These are phyloP conservation scores for Tenthredo notha DNA, from an alignment of 2,888 invertebrate genomes.

Conservation along the genomic window DNA sequence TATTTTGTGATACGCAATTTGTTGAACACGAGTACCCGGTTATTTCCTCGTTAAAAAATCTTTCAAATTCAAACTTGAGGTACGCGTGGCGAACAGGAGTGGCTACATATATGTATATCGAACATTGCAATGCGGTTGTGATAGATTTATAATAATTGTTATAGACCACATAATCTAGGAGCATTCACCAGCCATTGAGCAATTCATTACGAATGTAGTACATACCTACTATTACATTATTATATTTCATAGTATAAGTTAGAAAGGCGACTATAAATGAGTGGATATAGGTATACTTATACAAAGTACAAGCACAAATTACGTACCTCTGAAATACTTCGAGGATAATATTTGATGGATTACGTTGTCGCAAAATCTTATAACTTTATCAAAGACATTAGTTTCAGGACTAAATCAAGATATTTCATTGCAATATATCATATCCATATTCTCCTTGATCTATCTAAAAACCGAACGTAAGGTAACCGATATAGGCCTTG, in stretches of 20 bases:
- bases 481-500: background rate
- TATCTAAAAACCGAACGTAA: background rate
- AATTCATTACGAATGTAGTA: constrained; percentile 38
- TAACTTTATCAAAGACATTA: background rate
- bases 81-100: background rate
- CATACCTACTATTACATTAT: constrained; percentile 16
- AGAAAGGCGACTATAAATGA: constrained; percentile 23
- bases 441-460: constrained; percentile 12
- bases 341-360: constrained; percentile 37
- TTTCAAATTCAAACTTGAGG: background rate
- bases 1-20: background rate
- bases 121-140: constrained; percentile 23
- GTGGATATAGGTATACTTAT: background rate
- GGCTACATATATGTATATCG: background rate
- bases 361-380: background rate
- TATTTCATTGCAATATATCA: background rate
- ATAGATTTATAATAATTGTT: constrained; percentile 30
- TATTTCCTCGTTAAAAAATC: constrained; percentile 32
- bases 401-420: background rate
- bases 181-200: constrained; percentile 45
- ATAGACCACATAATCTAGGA: constrained; percentile 25
- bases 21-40: background rate
- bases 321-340: background rate
- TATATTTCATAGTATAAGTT: constrained; percentile 18
- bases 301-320: background rate